Percentiles rank a stretch among this genome's conserved stretches.
phyloP scores from a whole-genome alignment of 1,140 invertebrate species.

The Prorops nasuta region DNA sequence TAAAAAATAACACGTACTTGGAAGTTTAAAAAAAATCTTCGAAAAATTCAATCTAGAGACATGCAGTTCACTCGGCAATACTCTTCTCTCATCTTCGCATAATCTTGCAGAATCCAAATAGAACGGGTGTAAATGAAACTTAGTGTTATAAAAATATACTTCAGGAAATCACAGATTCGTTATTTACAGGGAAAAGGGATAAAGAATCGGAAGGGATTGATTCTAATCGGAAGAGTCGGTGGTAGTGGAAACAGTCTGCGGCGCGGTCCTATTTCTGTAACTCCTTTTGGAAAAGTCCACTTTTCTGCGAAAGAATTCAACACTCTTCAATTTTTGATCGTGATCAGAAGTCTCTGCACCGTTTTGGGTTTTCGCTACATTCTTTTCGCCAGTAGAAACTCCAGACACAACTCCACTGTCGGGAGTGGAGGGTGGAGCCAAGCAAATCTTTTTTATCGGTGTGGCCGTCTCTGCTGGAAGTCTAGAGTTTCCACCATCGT shows the following conservation, averaged over 20 bases:
- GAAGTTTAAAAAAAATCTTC: too few relatives aligned
- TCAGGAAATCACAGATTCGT: conserved; percentile 43
- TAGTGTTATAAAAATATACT: conserved; percentile 43
- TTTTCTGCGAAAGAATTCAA: conserved; percentile 40
- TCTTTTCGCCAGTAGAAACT: conserved; percentile 40
- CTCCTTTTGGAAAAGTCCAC: conserved; percentile 39
- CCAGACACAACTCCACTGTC: conserved; percentile 47
- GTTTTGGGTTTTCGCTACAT: conserved; percentile 6
- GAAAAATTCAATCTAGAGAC: too few relatives aligned
- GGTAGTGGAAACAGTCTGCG: conserved; percentile 16
- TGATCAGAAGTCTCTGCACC: conserved; percentile 37
- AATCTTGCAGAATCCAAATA: too few relatives aligned
- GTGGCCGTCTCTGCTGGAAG: conserved; percentile 19
- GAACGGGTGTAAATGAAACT: too few relatives aligned
- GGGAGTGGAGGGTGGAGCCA: conserved; percentile 32
- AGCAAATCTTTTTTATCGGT: conserved; percentile 28
- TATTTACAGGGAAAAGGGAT: conserved; percentile 38
- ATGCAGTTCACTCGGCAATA: too few relatives aligned
- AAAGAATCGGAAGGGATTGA: neutral
- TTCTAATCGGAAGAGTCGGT: conserved; percentile 43
- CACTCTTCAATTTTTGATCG: conserved; percentile 33
- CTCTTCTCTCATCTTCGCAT: too few relatives aligned
- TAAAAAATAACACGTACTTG: too few relatives aligned
- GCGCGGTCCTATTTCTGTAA: conserved; percentile 37
- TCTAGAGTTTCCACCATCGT: neutral